Conservation (phyloP, 2,797 vertebrate genomes). For the Poecilia picta region DNA sequence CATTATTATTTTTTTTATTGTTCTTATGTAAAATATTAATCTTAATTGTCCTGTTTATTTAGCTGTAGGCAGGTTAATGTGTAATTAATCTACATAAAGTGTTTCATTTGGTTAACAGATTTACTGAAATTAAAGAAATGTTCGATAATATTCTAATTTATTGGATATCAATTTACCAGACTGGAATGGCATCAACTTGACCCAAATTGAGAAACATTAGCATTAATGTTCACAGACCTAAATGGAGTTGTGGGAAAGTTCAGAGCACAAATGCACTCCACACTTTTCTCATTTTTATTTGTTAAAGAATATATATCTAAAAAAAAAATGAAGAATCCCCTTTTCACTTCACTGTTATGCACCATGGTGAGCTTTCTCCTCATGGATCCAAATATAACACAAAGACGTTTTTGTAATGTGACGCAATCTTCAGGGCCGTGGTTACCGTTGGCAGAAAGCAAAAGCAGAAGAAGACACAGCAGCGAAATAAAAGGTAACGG, state of each 20-base stretch:
- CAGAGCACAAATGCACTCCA: not conserved
- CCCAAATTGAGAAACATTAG: not conserved
- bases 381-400: not conserved
- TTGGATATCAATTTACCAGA: not conserved
- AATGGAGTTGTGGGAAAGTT: not conserved
- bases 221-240: not conserved
- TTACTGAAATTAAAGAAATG: not conserved
- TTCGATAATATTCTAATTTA: not conserved
- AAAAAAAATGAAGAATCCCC: not conserved
- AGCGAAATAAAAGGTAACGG: slow-evolving; percentile 8
- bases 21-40: not conserved
- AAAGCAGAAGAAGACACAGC: not conserved
- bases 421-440: not conserved
- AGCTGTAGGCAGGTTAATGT: not conserved
- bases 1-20: not conserved
- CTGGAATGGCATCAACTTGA: not conserved
- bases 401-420: not conserved
- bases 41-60: not conserved
- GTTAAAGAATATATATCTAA: not conserved
- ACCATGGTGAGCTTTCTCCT: not conserved
- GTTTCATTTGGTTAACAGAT: not conserved
- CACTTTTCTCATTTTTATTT: not conserved
- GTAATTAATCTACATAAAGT: not conserved
- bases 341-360: not conserved
- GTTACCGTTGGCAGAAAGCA: not conserved